Evolutionary conservation across 2,888 invertebrate species (phyloP), one percentile per base, ranked within the genome.

Genomic region (Tetrapedia diversipes): DNA sequence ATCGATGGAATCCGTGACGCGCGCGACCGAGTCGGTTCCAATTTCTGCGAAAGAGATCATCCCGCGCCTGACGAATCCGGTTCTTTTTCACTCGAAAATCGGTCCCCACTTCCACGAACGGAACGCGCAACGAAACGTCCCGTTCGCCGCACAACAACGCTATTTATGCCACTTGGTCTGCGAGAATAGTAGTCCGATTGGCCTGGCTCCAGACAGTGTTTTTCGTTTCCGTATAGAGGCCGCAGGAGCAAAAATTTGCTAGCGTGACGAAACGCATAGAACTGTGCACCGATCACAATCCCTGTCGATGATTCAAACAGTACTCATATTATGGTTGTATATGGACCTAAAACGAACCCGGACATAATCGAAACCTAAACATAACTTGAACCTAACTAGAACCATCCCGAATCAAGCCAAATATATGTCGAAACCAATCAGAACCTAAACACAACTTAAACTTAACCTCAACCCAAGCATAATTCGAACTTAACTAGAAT

Each of bases 131-230:
- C 64, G 53, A 39, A 41, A 49, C 64, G 60, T 54, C 43, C 56
- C 22, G 60, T 69, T 70, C 64, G 57, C 41, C 61, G 61, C 67
- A 81, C 75, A 83, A 83, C 77, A 83, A 81, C 59, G 79, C 83
- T 83, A 83, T 83, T 83, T 83, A 69, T 76, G 83, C 81, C 60
- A 83, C 69, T 81, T 61, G 80, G 65, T 77, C 81, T 71, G 81
- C 76, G 71, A 83, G n/a, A n/a, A n/a, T n/a, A n/a, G 83, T 83
- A 83, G 83, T 80, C 64, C 66, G 75, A 80, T 75, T 83, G 83
- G 83, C 83, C 51, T 47, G 47, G 69, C 67, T 81, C 83, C 83
- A 83, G 81, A 77, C 70, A 65, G 66, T 78, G 78, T 79, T 79
- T 78, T 78, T 79, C 79, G 64, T 69, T 27, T 79, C 78, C 69